Conservation (phyloP, 1,140 invertebrate species). For the Piezodorus guildinii region DNA sequence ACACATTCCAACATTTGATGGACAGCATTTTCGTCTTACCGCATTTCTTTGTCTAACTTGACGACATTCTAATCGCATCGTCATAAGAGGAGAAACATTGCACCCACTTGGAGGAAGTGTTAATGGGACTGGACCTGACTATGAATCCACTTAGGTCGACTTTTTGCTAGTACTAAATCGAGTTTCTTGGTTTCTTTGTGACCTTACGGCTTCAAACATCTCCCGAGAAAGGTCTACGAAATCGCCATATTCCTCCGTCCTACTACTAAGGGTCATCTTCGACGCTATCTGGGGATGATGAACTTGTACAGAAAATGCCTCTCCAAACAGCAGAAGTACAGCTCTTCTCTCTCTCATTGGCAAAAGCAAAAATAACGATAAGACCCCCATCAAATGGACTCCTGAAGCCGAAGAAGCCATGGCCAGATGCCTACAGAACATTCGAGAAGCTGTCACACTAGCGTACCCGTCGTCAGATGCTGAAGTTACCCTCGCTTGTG, state of each 20-base stretch:
- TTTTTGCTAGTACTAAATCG: too few species aligned
- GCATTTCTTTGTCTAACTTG: constrained; percentile 28
- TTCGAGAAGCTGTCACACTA: constrained; percentile 28
- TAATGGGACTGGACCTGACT: too few species aligned
- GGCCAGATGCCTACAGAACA: constrained; percentile 32
- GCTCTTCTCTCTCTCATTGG: constrained; percentile 26
- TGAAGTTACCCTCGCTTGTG: too few species aligned
- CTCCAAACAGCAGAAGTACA: constrained; percentile 28
- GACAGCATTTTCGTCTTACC: constrained; percentile 5
- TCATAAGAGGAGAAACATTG: constrained; percentile 23
- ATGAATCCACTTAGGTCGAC: too few species aligned
- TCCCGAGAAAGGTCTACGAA: constrained; percentile 12
- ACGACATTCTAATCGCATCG: constrained; percentile 30
- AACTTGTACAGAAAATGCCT: constrained; percentile 34
- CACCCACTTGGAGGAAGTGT: constrained; percentile 26
- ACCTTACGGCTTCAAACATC: constrained; percentile 10
- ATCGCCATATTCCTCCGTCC: constrained; percentile 15
- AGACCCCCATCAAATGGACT: constrained; percentile 14
- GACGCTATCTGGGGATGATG: constrained; percentile 35
- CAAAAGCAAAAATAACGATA: constrained; percentile 29
- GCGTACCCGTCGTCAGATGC: too few species aligned
- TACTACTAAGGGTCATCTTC: constrained; percentile 15
- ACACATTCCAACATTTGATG: constrained; percentile 22
- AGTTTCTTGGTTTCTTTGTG: too few species aligned
- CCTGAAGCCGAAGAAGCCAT: constrained; percentile 31